Evolutionary conservation across 2,113 vertebrate genomes (phyloP).

Genomic region (Rhinoderma darwinii): DNA sequence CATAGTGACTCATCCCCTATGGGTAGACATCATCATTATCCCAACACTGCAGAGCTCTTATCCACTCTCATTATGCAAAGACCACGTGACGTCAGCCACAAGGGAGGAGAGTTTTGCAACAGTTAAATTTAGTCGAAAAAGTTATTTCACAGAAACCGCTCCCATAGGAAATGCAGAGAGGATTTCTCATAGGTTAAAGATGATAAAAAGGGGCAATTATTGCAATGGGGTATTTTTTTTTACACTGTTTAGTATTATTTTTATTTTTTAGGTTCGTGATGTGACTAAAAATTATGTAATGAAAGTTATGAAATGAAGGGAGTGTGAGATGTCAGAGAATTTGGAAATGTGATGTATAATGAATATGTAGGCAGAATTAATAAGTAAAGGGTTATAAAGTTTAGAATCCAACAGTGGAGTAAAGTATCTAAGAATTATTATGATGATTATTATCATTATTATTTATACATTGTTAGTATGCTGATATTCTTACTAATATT

Average conservation of each 20-base stretch:
- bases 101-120: conserved; percentile 42
- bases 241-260: not conserved
- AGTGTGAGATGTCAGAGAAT: not conserved
- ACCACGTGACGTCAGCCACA: conserved; percentile 27
- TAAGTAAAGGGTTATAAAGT: not conserved
- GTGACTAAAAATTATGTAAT: not conserved
- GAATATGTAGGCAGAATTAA: not conserved
- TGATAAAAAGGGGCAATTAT: not conserved
- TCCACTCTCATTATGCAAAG: not conserved
- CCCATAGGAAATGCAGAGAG: conserved; percentile 14
- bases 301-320: not conserved
- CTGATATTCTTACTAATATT: no score
- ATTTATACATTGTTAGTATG: no score
- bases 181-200: not conserved
- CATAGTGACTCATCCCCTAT: conserved; percentile 35
- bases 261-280: not conserved
- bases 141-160: not conserved
- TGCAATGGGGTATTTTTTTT: not conserved
- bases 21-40: conserved; percentile 5
- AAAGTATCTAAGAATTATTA: no score
- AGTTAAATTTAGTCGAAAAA: conserved; percentile 1
- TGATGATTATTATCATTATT: no score
- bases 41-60: not conserved
- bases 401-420: not conserved
- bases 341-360: not conserved